These are phyloP conservation scores for Botia kubotai DNA, from an alignment of 2,797 vertebrate genomes.

Conservation along the genomic window DNA sequence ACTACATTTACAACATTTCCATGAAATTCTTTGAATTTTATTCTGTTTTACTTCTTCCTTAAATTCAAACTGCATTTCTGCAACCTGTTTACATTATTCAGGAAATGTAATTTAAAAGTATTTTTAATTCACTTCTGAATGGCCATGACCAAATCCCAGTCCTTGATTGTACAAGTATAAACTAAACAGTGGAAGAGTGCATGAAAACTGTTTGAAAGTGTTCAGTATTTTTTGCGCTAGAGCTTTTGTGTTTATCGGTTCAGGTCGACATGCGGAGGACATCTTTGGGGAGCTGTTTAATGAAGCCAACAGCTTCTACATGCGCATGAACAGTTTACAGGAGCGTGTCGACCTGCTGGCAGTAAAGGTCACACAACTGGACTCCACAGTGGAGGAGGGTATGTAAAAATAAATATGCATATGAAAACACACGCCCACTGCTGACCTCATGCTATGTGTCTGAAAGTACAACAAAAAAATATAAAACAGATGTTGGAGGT, in stretches of 20 bases:
- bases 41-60: no score
- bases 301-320: slow-evolving; percentile 82
- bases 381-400: slow-evolving; percentile 85
- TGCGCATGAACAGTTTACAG: slow-evolving; percentile 81
- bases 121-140: no score
- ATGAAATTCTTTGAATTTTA: no score
- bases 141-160: no score
- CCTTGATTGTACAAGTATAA: no score
- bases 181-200: no score
- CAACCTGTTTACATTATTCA: no score
- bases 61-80: no score
- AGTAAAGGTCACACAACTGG: slow-evolving; percentile 82
- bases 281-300: slow-evolving; percentile 84
- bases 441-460: slow-evolving; percentile 20
- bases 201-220: no score
- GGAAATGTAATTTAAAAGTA: no score
- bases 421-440: neutral
- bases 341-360: slow-evolving; percentile 83
- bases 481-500: neutral
- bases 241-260: neutral
- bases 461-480: neutral
- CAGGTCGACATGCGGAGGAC: slow-evolving; percentile 74
- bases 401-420: slow-evolving; percentile 35
- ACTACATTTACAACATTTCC: no score
- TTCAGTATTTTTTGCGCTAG: no score